Evolutionary conservation across 2,888 invertebrate genomes (phyloP).

Genomic region (Athalia cordata): DNA sequence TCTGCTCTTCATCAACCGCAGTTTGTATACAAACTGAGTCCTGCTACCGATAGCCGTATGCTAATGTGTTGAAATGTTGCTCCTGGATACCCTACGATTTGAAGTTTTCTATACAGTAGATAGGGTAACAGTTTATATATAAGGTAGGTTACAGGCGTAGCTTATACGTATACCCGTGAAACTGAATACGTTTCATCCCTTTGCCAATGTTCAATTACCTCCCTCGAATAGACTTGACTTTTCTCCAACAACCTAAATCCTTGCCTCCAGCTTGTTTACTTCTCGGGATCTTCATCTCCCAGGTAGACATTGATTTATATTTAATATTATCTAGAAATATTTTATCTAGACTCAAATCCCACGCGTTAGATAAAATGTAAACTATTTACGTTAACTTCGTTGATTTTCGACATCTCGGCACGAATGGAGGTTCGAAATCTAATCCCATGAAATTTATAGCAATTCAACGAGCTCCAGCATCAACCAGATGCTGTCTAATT

Average conservation of each 20-base stretch:
- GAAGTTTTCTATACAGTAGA: background rate
- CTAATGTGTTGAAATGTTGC: slow-evolving; percentile 21
- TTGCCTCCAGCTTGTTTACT: slow-evolving; percentile 11
- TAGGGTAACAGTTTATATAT: no score
- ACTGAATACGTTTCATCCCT: slow-evolving; percentile 19
- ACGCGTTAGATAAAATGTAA: no score
- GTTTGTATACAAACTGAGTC: slow-evolving; percentile 35
- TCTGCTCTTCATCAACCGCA: slow-evolving; percentile 27
- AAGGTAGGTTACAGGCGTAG: no score
- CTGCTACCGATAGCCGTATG: slow-evolving; percentile 7
- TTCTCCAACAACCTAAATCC: background rate
- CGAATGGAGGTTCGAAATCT: no score
- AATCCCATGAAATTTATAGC: no score
- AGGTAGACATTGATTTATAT: no score
- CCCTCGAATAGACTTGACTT: background rate
- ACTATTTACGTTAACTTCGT: no score
- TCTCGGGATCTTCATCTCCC: background rate
- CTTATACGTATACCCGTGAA: background rate
- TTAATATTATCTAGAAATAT: background rate
- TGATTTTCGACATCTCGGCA: no score
- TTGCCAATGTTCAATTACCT: slow-evolving; percentile 33
- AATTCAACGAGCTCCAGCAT: no score
- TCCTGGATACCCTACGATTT: background rate
- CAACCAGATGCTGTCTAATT: no score
- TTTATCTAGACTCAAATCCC: background rate